These are phyloP conservation scores for Theristicus caerulescens DNA, from an alignment of 2,113 vertebrate species.

Conservation along the genomic window DNA sequence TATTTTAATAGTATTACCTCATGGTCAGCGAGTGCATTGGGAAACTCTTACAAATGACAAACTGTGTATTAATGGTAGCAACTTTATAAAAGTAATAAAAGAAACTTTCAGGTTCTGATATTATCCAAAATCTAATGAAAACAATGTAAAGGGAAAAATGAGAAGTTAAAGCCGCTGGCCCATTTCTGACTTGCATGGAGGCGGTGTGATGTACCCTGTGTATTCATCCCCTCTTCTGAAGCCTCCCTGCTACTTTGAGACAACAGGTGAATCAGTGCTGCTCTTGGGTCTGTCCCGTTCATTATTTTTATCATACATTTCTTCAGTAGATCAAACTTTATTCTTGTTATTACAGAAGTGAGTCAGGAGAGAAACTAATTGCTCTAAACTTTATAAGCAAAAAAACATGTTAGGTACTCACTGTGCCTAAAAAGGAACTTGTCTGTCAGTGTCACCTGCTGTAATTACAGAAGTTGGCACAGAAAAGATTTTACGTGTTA, in stretches of 20 bases:
- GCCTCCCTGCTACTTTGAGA: background rate
- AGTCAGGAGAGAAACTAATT: conserved; percentile 35
- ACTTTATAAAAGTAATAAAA: background rate
- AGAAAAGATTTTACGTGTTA: background rate
- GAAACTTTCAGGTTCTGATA: background rate
- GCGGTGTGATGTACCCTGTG: too few species aligned
- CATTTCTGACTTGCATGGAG: background rate
- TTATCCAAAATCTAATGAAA: background rate
- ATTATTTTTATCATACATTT: background rate
- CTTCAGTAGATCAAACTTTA: background rate
- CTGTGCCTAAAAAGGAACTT: background rate
- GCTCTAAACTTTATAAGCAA: background rate
- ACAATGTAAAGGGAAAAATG: background rate
- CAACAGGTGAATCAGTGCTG: background rate
- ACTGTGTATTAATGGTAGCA: background rate
- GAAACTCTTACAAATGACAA: background rate
- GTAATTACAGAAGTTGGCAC: background rate
- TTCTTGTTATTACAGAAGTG: background rate
- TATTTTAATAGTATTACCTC: background rate
- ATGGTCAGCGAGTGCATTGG: background rate
- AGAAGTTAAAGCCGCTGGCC: background rate
- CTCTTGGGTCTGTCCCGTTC: background rate
- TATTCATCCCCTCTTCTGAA: background rate
- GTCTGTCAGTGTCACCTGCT: conserved; percentile 30
- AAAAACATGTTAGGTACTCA: background rate